phyloP scores from a whole-genome alignment of 2,888 invertebrate genomes.

The Lithophane socia region DNA sequence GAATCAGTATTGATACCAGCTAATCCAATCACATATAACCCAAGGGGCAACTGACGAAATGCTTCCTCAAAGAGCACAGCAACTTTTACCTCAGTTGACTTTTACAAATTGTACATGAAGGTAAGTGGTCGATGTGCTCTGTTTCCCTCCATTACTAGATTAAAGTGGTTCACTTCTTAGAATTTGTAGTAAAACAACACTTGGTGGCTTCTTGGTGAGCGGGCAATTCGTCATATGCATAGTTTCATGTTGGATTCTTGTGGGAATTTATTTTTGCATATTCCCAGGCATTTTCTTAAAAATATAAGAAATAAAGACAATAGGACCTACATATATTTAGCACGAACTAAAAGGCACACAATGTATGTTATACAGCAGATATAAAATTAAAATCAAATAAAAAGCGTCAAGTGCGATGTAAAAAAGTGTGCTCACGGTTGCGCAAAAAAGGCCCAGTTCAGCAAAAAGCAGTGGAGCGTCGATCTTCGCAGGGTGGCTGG shows the following conservation, averaged over 20 bases:
- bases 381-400: too few species aligned
- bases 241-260: neutral
- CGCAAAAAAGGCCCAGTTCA: too few species aligned
- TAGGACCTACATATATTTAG: too few species aligned
- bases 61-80: conserved; percentile 8
- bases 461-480: too few species aligned
- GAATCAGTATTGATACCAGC: neutral
- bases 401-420: too few species aligned
- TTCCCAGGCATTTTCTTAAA: neutral
- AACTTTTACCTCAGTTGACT: conserved; percentile 35
- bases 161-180: conserved; percentile 46
- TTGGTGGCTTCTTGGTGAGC: conserved; percentile 11
- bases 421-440: too few species aligned
- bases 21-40: neutral
- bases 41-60: neutral
- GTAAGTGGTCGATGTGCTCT: conserved; percentile 34
- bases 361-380: too few species aligned
- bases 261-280: neutral
- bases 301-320: too few species aligned
- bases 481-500: too few species aligned
- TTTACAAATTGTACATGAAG: conserved; percentile 47
- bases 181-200: conserved; percentile 35
- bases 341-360: too few species aligned
- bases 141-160: conserved; percentile 41
- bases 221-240: conserved; percentile 11